These are phyloP conservation scores for Leptinotarsa defecta DNA, from an alignment of 1,140 invertebrate genomes.

Conservation along the genomic window DNA sequence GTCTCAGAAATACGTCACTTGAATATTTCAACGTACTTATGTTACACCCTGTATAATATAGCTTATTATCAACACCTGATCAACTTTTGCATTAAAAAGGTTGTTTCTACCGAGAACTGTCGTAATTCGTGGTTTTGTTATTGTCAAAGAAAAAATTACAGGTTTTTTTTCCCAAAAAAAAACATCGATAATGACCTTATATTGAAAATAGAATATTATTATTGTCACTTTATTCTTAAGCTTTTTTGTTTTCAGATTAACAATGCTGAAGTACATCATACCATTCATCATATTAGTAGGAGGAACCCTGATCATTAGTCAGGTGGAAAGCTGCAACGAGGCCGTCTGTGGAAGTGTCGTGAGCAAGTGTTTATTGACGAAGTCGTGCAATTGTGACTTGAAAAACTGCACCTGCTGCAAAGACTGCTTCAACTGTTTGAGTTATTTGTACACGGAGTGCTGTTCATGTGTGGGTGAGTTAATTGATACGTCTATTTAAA, in stretches of 20 bases:
- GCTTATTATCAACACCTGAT: too few relatives aligned
- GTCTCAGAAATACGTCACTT: too few relatives aligned
- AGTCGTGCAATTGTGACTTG: conserved; percentile 85
- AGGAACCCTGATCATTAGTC: conserved; percentile 29
- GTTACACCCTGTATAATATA: too few relatives aligned
- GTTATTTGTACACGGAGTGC: conserved; percentile 88
- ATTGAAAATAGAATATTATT: too few relatives aligned
- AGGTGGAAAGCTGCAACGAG: conserved; percentile 66
- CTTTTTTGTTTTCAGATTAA: conserved; percentile 29
- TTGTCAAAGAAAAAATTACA: too few relatives aligned
- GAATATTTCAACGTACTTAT: too few relatives aligned
- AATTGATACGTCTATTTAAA: conserved; percentile 11
- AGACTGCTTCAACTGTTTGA: conserved; percentile 88
- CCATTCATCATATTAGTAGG: conserved; percentile 13
- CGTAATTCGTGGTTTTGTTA: too few relatives aligned
- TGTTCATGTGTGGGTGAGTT: conserved; percentile 83
- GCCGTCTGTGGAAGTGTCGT: conserved; percentile 91
- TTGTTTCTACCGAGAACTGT: too few relatives aligned
- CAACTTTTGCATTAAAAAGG: too few relatives aligned
- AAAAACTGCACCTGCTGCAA: conserved; percentile 89
- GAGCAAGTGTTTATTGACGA: conserved; percentile 93
- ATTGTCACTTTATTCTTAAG: background rate
- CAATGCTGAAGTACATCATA: conserved; percentile 35
- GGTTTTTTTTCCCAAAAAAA: too few relatives aligned
- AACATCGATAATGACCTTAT: too few relatives aligned